A percentile compares a stretch with the other conserved stretches of the same genome.
These are phyloP conservation scores for Euura lappo DNA, from an alignment of 1,140 invertebrate genomes.

Conservation along the genomic window DNA sequence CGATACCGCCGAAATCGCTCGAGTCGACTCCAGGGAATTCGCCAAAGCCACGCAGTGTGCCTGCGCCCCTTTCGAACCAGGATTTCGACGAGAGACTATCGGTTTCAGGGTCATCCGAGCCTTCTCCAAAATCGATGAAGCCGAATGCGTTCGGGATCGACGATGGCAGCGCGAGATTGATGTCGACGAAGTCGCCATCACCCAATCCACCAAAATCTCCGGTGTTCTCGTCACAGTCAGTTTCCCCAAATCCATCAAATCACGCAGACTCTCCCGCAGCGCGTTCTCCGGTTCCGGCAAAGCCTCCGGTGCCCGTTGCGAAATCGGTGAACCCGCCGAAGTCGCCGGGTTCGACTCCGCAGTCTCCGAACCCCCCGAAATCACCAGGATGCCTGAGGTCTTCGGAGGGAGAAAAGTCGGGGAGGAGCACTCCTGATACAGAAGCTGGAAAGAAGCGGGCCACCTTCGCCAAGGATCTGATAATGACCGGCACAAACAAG, in stretches of 20 bases:
- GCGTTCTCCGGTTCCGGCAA: constrained; percentile 40
- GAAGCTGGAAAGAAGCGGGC: constrained; percentile 31
- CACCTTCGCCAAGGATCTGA: constrained; percentile 35
- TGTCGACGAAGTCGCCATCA: constrained; percentile 34
- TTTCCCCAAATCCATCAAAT: constrained; percentile 20
- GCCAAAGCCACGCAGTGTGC: background rate
- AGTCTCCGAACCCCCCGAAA: constrained; percentile 26
- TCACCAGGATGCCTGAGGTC: constrained; percentile 24
- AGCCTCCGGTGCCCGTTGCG: constrained; percentile 32
- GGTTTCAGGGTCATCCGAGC: constrained; percentile 12
- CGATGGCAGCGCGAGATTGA: constrained; percentile 42
- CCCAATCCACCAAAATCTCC: constrained; percentile 21
- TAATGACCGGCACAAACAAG: background rate
- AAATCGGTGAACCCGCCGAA: constrained; percentile 25
- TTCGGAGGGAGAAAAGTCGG: constrained; percentile 31
- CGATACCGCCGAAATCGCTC: constrained; percentile 15
- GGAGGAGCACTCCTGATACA: background rate
- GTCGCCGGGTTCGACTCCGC: constrained; percentile 20
- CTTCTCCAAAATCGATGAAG: constrained; percentile 24
- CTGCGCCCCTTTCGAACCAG: background rate
- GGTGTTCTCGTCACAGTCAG: constrained; percentile 16
- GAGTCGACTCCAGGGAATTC: constrained; percentile 2
- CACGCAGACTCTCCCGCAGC: constrained; percentile 26
- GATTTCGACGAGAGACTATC: constrained; percentile 15
- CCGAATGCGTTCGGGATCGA: constrained; percentile 41